Evolutionary conservation across 2,113 vertebrate species (phyloP).

Genomic region (Megaleporinus macrocephalus): DNA sequence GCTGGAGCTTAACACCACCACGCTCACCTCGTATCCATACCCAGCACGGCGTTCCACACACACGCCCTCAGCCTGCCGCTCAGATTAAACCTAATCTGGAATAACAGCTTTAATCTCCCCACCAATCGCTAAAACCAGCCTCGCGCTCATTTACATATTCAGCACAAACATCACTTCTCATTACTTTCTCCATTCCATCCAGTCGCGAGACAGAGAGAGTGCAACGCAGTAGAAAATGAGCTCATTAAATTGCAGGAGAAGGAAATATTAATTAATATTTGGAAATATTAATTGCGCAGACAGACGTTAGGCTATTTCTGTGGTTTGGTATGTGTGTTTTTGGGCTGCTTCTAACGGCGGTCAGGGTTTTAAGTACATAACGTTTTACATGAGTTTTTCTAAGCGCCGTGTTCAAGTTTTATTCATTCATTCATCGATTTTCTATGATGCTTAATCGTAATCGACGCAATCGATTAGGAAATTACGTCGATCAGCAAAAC

Average conservation of each 20-base stretch:
- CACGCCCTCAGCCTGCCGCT: not conserved
- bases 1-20: no score
- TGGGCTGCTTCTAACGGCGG: no score
- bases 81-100: slow-evolving; percentile 13
- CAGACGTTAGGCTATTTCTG: no score
- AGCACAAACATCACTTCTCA: not conserved
- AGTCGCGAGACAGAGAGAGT: not conserved
- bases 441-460: no score
- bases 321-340: no score
- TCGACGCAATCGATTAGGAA: no score
- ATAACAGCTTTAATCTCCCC: not conserved
- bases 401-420: no score
- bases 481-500: no score
- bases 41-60: not conserved
- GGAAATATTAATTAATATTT: not conserved
- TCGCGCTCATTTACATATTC: not conserved
- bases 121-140: not conserved
- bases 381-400: no score
- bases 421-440: no score
- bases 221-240: not conserved
- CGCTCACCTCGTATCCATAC: not conserved
- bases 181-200: not conserved
- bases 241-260: not conserved
- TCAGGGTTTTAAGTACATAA: no score
- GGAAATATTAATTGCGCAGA: no score